Evolutionary conservation across 2,888 invertebrate species (phyloP).

Genomic region (Unio pictorum): DNA sequence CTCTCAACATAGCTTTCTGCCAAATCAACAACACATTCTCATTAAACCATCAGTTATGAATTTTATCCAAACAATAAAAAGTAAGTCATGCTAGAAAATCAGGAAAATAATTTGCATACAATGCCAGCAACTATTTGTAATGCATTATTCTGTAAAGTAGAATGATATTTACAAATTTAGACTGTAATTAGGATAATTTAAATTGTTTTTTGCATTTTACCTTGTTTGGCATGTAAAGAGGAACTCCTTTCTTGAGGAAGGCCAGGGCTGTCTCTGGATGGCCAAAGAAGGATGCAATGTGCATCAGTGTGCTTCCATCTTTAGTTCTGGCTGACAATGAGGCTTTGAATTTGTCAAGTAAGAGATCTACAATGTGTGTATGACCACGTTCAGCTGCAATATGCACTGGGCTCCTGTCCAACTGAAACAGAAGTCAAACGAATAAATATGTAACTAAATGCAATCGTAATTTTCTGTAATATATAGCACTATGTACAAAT

Average conservation of each 20-base stretch:
- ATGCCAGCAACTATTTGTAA: no score
- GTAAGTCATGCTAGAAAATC: no score
- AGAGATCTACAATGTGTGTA: constrained; percentile 92
- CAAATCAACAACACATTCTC: no score
- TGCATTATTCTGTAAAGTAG: background rate
- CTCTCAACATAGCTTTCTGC: no score
- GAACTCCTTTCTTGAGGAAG: constrained; percentile 98
- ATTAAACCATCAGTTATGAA: no score
- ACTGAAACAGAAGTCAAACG: constrained; percentile 55
- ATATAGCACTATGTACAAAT: no score
- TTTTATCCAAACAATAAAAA: no score
- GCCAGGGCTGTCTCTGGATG: constrained; percentile 99
- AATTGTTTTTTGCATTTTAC: constrained; percentile 32
- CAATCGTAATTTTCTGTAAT: background rate
- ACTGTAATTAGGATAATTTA: background rate
- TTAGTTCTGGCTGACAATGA: constrained; percentile 96
- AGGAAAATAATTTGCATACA: no score
- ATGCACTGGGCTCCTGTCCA: constrained; percentile 96
- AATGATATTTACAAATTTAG: background rate
- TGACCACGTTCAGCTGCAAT: constrained; percentile 98
- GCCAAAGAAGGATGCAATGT: constrained; percentile 96
- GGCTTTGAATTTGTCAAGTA: constrained; percentile 98
- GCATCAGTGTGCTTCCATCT: constrained; percentile 98
- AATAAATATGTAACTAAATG: background rate
- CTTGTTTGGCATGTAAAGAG: constrained; percentile 99